phyloP scores from a whole-genome alignment of 1,140 invertebrate species.

The Luehdorfia chinensis region DNA sequence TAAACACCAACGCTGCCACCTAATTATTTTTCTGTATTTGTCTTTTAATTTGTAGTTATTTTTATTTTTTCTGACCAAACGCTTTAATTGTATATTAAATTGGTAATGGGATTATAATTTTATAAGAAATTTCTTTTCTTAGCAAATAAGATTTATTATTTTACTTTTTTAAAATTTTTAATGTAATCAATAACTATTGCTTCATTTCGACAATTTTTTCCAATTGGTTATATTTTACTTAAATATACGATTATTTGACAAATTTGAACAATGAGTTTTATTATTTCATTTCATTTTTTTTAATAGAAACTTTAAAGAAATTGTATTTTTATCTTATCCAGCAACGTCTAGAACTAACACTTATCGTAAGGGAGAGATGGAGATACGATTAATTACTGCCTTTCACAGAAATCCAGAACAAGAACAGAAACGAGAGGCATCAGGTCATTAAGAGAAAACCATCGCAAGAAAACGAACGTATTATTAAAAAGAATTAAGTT shows the following conservation, averaged over 20 bases:
- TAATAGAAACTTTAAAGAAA: too few relatives aligned
- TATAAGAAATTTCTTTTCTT: background rate
- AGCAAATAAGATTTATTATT: conserved; percentile 4
- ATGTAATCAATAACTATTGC: too few relatives aligned
- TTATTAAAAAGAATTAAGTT: too few relatives aligned
- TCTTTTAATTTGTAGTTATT: conserved; percentile 17
- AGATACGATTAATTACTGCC: too few relatives aligned
- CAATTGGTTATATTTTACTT: conserved; percentile 13
- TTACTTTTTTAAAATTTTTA: background rate
- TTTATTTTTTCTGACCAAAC: conserved; percentile 21
- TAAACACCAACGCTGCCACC: conserved; percentile 16
- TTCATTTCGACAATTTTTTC: conserved; percentile 19
- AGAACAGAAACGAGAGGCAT: too few relatives aligned
- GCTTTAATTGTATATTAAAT: conserved; percentile 14
- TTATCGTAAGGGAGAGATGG: too few relatives aligned
- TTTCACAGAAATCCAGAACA: too few relatives aligned
- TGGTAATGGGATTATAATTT: conserved; percentile 11
- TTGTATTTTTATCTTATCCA: too few relatives aligned
- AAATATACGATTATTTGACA: conserved; percentile 22
- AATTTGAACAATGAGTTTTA: conserved; percentile 11
- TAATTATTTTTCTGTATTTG: conserved; percentile 4
- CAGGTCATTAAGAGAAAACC: too few relatives aligned
- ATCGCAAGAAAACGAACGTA: too few relatives aligned
- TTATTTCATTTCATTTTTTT: conserved; percentile 4
- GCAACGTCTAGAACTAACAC: too few relatives aligned